A percentile compares a stretch with the other conserved stretches of the same genome.
Evolutionary conservation across 2,113 vertebrate genomes (phyloP).

Genomic region (Thamnaconus septentrionalis): DNA sequence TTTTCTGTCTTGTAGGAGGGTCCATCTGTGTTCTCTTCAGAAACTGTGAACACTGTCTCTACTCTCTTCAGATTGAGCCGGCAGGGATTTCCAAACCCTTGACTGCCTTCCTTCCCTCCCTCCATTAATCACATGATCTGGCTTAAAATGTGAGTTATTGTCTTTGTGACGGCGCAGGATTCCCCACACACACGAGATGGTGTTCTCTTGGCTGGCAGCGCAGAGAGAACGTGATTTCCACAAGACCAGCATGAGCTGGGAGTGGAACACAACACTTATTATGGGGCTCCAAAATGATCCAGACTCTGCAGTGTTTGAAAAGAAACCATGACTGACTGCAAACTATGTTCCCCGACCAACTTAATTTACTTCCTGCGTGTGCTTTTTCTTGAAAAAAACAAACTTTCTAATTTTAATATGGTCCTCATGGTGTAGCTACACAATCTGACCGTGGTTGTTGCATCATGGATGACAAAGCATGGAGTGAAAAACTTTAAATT

Average conservation of each 20-base stretch:
- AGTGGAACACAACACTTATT: slow-evolving; percentile 44
- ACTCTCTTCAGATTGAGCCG: not conserved
- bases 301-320: not conserved
- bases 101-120: not conserved
- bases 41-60: not conserved
- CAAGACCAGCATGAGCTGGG: slow-evolving; percentile 49
- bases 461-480: no score
- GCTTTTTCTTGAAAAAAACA: no score
- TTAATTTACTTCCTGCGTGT: no score
- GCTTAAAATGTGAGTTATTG: slow-evolving; percentile 42
- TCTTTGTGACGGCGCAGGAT: slow-evolving; percentile 22
- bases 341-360: no score
- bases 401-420: no score
- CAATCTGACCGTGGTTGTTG: no score
- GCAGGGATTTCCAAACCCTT: slow-evolving; percentile 20
- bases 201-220: slow-evolving; percentile 2
- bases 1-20: not conserved
- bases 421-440: no score
- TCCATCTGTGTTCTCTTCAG: not conserved
- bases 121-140: slow-evolving; percentile 49
- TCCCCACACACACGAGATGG: slow-evolving; percentile 32
- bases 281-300: slow-evolving; percentile 27
- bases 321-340: not conserved
- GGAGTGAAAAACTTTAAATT: no score
- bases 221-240: slow-evolving; percentile 53